Percentiles rank a stretch among this genome's conserved stretches.
These are phyloP conservation scores for Sciaenops ocellatus DNA, from an alignment of 2,797 vertebrate species.

Conservation along the genomic window DNA sequence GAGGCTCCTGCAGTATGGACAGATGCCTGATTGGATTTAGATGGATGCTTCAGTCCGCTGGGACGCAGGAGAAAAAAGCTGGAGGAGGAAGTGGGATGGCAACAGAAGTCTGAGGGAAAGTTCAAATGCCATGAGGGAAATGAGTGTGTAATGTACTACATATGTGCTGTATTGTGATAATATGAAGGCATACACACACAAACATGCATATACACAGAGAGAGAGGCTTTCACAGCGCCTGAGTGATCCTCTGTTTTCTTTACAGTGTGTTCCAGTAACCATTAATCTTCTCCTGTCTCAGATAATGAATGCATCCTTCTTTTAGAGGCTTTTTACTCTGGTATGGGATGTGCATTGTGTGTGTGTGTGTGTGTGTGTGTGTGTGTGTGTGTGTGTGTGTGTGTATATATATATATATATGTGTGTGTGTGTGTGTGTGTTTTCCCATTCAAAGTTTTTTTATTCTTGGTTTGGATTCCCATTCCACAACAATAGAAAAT, in stretches of 20 bases:
- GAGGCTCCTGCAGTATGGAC: slow-evolving; percentile 35
- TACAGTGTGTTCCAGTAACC: slow-evolving; percentile 35
- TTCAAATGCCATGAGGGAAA: slow-evolving; percentile 57
- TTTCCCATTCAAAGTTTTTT: background rate
- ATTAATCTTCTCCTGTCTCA: slow-evolving; percentile 42
- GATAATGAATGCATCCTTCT: slow-evolving; percentile 44
- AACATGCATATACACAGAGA: slow-evolving; percentile 24
- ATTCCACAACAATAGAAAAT: background rate
- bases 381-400: no score
- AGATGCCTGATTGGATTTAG: slow-evolving; percentile 39
- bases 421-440: no score
- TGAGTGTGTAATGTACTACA: slow-evolving; percentile 52
- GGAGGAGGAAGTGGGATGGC: slow-evolving; percentile 55
- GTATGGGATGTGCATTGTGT: background rate
- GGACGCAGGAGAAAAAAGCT: slow-evolving; percentile 9
- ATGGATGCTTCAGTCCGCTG: slow-evolving; percentile 38
- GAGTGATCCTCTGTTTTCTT: slow-evolving; percentile 48
- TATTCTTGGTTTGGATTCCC: background rate
- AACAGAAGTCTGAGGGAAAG: slow-evolving; percentile 56
- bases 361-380: background rate
- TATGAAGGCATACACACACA: slow-evolving; percentile 24
- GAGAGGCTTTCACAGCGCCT: slow-evolving; percentile 20
- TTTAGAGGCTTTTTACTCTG: slow-evolving; percentile 10
- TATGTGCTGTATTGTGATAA: slow-evolving; percentile 52
- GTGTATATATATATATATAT: background rate